phyloP scores from a whole-genome alignment of 2,797 vertebrate species.

The Syndactyla subalaris region DNA sequence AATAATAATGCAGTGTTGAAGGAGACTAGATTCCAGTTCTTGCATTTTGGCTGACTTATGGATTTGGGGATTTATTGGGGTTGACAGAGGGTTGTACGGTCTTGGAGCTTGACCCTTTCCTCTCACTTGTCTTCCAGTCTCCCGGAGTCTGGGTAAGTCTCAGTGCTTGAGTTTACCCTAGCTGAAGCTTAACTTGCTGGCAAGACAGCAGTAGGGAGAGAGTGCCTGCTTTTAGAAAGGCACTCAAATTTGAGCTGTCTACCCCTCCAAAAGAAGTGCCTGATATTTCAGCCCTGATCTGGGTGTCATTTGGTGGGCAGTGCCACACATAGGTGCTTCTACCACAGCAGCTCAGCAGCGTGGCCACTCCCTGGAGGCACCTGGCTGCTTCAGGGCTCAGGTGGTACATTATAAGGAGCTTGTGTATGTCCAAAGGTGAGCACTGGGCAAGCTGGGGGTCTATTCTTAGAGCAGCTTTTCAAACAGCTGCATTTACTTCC shows the following conservation, averaged over 20 bases:
- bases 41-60: neutral
- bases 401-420: neutral
- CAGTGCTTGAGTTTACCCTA: neutral
- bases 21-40: neutral
- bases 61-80: neutral
- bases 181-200: neutral
- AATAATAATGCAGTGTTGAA: neutral
- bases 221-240: neutral
- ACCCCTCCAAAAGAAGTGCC: neutral
- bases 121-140: neutral
- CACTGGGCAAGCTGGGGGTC: neutral
- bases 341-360: neutral
- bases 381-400: neutral
- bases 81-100: neutral
- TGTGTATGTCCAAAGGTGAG: neutral
- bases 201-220: neutral
- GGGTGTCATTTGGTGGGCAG: neutral
- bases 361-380: neutral
- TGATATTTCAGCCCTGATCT: neutral
- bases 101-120: neutral
- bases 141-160: neutral
- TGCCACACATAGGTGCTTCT: neutral
- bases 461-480: neutral
- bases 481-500: neutral
- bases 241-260: neutral